A percentile compares a stretch with the other conserved stretches of the same genome.
Conservation (phyloP, 2,113 vertebrate genomes). For the Archilochus colubris region DNA sequence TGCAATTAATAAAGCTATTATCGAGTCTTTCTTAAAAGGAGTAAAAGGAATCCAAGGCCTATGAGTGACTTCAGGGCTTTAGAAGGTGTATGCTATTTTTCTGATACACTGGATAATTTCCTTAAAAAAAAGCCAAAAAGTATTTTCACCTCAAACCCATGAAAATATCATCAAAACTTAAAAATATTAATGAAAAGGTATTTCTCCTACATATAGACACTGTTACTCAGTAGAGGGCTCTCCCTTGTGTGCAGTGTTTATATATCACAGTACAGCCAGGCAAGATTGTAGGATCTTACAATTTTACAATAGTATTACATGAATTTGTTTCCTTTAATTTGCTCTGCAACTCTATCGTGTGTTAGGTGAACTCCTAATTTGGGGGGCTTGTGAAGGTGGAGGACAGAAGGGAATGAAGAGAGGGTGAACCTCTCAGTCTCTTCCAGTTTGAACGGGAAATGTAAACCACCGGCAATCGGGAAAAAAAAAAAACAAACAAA, state of each 20-base stretch:
- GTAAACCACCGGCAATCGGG: fast-evolving
- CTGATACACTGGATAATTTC: not conserved
- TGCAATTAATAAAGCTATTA: not conserved
- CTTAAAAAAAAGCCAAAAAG: not conserved
- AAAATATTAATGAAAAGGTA: not conserved
- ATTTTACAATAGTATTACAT: not conserved
- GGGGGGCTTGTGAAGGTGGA: not conserved
- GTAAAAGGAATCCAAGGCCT: not conserved
- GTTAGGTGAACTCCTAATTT: not conserved
- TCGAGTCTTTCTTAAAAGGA: not conserved
- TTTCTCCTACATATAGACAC: not conserved
- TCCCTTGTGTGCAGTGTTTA: not conserved
- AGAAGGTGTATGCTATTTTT: not conserved
- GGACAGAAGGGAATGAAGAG: too few species aligned
- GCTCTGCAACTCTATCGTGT: too few species aligned
- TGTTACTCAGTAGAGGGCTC: not conserved
- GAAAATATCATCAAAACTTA: not conserved
- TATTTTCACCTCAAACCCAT: not conserved
- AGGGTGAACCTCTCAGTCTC: not conserved
- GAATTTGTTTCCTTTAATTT: not conserved
- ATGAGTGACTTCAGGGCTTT: not conserved
- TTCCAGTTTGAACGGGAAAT: not conserved
- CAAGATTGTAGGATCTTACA: too few species aligned
- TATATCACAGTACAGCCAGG: fast-evolving
- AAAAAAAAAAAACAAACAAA: not conserved